Evolutionary conservation across 2,113 vertebrate species (phyloP), one percentile per base, ranked within the genome.

Genomic region (Taxidea taxus): DNA sequence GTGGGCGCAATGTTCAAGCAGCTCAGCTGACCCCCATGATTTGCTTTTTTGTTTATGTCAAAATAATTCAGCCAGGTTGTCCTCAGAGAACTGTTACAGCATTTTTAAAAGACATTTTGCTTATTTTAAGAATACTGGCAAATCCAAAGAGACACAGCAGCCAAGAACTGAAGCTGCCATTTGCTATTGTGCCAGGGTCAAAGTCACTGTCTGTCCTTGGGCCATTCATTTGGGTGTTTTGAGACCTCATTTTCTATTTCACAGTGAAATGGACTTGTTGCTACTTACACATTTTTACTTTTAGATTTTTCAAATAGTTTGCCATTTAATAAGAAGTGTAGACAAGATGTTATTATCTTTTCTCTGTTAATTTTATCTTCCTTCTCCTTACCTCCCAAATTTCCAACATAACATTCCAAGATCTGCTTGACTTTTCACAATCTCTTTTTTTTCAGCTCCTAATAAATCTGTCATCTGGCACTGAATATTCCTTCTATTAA

Each of bases 191-290:
- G 96, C 96, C 96, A 97, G 62, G 74, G 80, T 94, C 70, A 97
- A 97, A 96, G 92, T 97, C 87, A 97, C 34, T 64, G 34, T 95
- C 82, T 96, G 95, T 72, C 96, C 97, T 98, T 96, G 96, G 70
- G 23, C 44, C 39, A 74, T 54, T 95, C 94, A 90, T 89, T 91
- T 44, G 80, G 37, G 49, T 91, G 8, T 81, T 77, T 54, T 54
- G 54, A 93, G 72, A 90, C 68, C 34, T 87, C 39, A 29, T 77
- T 92, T 97, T 72, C 87, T 68, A 47, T 82, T 80, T 82, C 51
- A 77, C 20, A 87, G 58, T 95, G 82, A 96, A 96, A 78, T 70
- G 34, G 34, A 97, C 82, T 42, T 70, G 49, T 85, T 90, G 31
- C 6, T 70, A 90, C 21, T 85, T 95, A 89, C 39, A 87, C 14